These are phyloP conservation scores for Trochalopteron elliotii DNA, from an alignment of 2,113 vertebrate genomes.

Conservation along the genomic window DNA sequence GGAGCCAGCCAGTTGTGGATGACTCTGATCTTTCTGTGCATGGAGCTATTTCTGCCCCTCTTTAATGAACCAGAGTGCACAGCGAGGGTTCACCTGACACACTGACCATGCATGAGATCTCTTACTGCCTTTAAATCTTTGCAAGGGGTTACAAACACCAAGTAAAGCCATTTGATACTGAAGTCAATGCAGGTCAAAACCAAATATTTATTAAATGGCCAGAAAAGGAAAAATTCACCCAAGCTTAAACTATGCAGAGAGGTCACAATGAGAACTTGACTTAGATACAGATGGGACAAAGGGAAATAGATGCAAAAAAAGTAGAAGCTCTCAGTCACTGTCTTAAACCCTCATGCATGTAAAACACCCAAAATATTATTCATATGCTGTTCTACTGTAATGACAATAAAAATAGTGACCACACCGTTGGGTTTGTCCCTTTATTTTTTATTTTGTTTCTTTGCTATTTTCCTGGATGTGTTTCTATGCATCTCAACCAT, in stretches of 20 bases:
- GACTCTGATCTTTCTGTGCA: not conserved
- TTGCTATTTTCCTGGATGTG: not conserved
- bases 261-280: not conserved
- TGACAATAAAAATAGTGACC: not conserved
- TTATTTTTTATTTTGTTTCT: not conserved
- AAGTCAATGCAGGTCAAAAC: not conserved
- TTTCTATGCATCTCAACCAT: not conserved
- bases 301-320: not conserved
- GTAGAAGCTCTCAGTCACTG: not conserved
- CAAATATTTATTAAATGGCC: not conserved
- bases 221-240: not conserved
- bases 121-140: not conserved
- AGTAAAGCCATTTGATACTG: not conserved
- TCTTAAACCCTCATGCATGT: not conserved
- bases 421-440: rapidly evolving
- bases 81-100: not conserved
- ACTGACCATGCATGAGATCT: not conserved
- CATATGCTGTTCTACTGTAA: not conserved
- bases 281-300: not conserved
- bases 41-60: not conserved
- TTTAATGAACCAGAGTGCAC: not conserved
- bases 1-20: not conserved
- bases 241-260: not conserved
- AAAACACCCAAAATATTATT: not conserved
- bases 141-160: not conserved